Evolutionary conservation across 2,888 invertebrate species (phyloP).

Genomic region (Andrena bucephala): DNA sequence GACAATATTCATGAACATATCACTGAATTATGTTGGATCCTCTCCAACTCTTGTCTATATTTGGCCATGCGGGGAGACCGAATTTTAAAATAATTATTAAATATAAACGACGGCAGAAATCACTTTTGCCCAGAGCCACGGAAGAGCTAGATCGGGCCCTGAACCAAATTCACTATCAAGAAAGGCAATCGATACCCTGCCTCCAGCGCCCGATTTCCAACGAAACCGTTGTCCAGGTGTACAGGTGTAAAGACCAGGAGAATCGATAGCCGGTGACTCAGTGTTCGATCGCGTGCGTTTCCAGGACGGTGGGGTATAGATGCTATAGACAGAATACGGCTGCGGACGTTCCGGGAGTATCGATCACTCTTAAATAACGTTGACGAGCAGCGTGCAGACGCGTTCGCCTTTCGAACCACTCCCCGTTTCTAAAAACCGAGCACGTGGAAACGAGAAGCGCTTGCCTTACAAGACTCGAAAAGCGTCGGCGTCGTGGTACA

Average conservation of each 20-base stretch:
- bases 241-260: constrained; percentile 32
- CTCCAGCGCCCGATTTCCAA: not conserved
- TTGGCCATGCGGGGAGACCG: no score
- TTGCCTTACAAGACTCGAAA: not conserved
- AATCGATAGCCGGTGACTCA: constrained; percentile 59
- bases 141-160: no score
- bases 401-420: constrained; percentile 19
- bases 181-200: not conserved
- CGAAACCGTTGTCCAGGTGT: constrained; percentile 28
- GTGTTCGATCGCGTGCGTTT: constrained; percentile 19
- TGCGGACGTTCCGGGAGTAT: constrained; percentile 50
- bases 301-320: constrained; percentile 7
- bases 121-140: no score
- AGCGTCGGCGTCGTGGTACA: not conserved
- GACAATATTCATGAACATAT: no score
- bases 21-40: no score
- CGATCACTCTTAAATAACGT: constrained; percentile 54
- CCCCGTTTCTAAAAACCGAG: not conserved
- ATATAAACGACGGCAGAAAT: no score
- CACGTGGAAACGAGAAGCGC: not conserved
- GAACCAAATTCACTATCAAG: not conserved
- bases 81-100: no score
- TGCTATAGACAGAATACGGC: not conserved
- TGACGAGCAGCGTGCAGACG: constrained; percentile 7
- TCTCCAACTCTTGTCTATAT: no score